A percentile compares a stretch with the other conserved stretches of the same genome.
phyloP scores from a whole-genome alignment of 2,888 invertebrate species.

The Lasius platythorax region DNA sequence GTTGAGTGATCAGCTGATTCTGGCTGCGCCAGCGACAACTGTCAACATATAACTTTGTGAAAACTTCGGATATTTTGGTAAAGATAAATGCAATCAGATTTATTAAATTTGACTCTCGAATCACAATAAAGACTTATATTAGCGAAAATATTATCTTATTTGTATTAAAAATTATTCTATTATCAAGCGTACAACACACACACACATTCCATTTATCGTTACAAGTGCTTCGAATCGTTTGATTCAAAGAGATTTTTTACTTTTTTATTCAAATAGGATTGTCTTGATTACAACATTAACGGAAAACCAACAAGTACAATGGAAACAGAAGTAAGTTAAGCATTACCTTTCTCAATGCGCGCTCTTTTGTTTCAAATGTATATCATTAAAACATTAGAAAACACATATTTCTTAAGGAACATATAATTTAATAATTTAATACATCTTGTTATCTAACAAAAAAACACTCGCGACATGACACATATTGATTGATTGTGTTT shows the following conservation, averaged over 20 bases:
- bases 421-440: not conserved
- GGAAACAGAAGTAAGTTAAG: not conserved
- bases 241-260: not conserved
- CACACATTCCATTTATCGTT: not conserved
- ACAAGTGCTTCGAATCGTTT: not conserved
- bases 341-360: not conserved
- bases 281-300: not conserved
- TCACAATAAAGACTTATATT: not conserved
- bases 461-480: not conserved
- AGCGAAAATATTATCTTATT: not conserved
- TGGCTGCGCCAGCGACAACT: not conserved
- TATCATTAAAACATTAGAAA: not conserved
- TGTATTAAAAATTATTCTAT: not conserved
- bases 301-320: not conserved
- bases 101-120: not conserved
- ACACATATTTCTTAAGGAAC: not conserved
- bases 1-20: not conserved
- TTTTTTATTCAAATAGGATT: not conserved
- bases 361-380: not conserved
- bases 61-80: not conserved
- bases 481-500: not conserved
- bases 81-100: not conserved
- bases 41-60: not conserved
- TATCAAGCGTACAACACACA: not conserved
- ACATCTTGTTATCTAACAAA: not conserved